Conservation (phyloP, 2,888 invertebrate genomes). For the Cheilosia impressa region DNA sequence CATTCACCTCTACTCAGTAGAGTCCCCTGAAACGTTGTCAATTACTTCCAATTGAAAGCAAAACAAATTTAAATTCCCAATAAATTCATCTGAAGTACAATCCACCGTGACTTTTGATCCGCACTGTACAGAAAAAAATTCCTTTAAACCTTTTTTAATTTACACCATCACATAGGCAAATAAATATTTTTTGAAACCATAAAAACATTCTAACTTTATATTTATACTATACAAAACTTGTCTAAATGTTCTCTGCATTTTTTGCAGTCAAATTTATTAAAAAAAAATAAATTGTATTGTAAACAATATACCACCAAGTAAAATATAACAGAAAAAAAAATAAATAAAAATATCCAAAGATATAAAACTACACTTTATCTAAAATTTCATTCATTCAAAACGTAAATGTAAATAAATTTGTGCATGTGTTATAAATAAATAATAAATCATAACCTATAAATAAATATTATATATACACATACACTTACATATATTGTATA, state of each 20-base stretch:
- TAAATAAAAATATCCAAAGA: constrained; percentile 48
- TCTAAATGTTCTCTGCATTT: constrained; percentile 49
- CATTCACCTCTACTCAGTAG: too few species aligned
- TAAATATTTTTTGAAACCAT: constrained; percentile 50
- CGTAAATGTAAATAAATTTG: constrained; percentile 74
- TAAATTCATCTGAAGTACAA: too few species aligned
- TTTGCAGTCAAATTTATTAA: constrained; percentile 53
- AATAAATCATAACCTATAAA: constrained; percentile 45
- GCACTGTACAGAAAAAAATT: constrained; percentile 13
- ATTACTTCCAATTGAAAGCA: background rate
- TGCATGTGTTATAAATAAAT: constrained; percentile 57
- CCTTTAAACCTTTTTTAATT: constrained; percentile 47
- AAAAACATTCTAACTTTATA: constrained; percentile 60
- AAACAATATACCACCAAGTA: constrained; percentile 67
- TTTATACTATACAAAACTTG: constrained; percentile 52
- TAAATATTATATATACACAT: constrained; percentile 39
- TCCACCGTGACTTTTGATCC: constrained; percentile 42
- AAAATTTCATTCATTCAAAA: constrained; percentile 74
- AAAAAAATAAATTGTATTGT: constrained; percentile 28
- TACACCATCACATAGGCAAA: constrained; percentile 68
- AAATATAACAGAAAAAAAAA: constrained; percentile 28
- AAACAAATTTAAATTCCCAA: background rate
- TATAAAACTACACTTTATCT: constrained; percentile 71
- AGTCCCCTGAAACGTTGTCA: background rate
- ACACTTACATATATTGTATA: constrained; percentile 55